Conservation (phyloP, 1,140 invertebrate species). For the Xylocopa sonorina region DNA sequence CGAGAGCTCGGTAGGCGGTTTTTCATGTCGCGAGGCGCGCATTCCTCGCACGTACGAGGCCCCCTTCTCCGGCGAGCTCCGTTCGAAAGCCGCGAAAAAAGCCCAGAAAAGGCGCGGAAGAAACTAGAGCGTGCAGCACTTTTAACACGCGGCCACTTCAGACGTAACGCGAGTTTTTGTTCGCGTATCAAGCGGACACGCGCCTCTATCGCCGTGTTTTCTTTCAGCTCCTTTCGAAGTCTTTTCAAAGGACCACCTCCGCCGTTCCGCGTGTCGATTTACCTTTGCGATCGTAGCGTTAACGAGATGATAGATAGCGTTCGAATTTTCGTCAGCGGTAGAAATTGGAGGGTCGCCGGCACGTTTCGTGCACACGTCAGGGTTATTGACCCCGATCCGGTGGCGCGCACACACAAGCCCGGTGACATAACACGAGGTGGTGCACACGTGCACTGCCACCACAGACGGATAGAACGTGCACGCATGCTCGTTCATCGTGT, state of each 20-base stretch:
- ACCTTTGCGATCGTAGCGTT: too few relatives aligned
- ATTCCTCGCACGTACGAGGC: slow-evolving; percentile 23
- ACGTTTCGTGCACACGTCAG: slow-evolving; percentile 75
- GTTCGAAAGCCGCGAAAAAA: slow-evolving; percentile 27
- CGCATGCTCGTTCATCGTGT: neutral
- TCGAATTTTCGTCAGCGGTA: slow-evolving; percentile 46
- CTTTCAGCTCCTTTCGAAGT: neutral
- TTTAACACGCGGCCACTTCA: slow-evolving; percentile 40
- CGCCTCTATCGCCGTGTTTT: neutral
- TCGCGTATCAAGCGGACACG: slow-evolving; percentile 6
- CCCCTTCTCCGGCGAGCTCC: neutral
- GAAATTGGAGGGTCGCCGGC: slow-evolving; percentile 68
- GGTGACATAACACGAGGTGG: slow-evolving; percentile 55
- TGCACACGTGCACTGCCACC: slow-evolving; percentile 22
- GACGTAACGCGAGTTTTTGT: slow-evolving; percentile 58
- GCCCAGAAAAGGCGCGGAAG: slow-evolving; percentile 18
- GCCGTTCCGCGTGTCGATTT: too few relatives aligned
- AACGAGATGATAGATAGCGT: neutral
- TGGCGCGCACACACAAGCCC: neutral
- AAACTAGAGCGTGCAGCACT: slow-evolving; percentile 49
- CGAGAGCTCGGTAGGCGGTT: neutral
- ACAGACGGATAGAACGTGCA: neutral
- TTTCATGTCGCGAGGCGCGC: neutral
- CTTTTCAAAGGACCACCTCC: slow-evolving; percentile 5
- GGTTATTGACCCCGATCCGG: slow-evolving; percentile 73